Evolutionary conservation across 2,888 invertebrate species (phyloP), one percentile per base, ranked within the genome.

Genomic region (Acleris cristana): DNA sequence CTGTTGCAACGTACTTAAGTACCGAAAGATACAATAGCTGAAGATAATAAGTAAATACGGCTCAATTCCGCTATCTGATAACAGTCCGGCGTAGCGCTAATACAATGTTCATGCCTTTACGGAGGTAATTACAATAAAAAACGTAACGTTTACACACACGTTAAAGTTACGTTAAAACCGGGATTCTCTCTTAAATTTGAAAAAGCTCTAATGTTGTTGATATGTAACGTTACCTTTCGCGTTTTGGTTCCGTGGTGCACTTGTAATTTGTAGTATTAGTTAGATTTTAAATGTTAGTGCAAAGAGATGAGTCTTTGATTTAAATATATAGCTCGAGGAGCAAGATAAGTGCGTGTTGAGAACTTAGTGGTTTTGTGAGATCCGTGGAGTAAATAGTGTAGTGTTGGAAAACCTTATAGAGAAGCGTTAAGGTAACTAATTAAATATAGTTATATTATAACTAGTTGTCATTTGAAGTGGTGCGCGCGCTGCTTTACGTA

Each of bases 11-110:
- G 66, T 61, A 52, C 60, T 53, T 66, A 57, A 66, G 61, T 61
- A 61, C 61, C 40, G 45, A 66, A 66, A 66, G 56, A 66, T 66
- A 66, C 61, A 66, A 66, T 66, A 62, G 61, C 52, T 45, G 61
- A 61, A 66, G 66, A 66, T 66, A 58, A 48, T 58, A 66, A 66
- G 66, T 62, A 66, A 56, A 66, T 58, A 58, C 58, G 45, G 58
- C 61, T 66, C 56, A 51, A 66, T 66, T 61, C 61, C 26, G 45
- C 45, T 62, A 66, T 66, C 66, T 51, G 66, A 66, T 66, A 66
- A 66, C 56, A 44, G 19, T 8, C 52, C 61, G 61, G 56, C 57
- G 52, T 48, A 14, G 45, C 34, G 40, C 10, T 61, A 66, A 58
- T 58, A 58, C 58, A 58, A 48, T 48, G 58, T 58, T 26, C n/a